Evolutionary conservation across 2,797 vertebrate species (phyloP), one percentile per base, ranked within the genome.

Genomic region (Astyanax mexicanus): DNA sequence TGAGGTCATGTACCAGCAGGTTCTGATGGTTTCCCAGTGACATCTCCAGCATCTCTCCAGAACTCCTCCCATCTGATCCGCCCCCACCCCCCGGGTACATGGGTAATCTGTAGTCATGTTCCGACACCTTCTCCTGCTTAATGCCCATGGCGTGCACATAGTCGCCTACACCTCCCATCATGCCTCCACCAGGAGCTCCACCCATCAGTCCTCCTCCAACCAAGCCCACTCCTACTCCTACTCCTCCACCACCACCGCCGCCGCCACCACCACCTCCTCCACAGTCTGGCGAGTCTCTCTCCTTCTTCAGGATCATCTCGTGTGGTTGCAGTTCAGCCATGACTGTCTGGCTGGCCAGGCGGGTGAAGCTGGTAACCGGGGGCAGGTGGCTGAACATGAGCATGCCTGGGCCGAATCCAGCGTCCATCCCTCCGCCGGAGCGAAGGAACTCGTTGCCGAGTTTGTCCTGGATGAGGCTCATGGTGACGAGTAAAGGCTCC

Each of bases 381-480:
- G 97, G 97, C 44, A 99, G 94, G 91, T 98, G 96, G 88, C 96
- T 99, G 93, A 98, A 98, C 96, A 98, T 97, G 75, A 97, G 95
- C 97, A 98, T 97, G 85, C 97, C 90, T 15, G 93, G 89, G 85
- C 96, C 93, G 29, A 95, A 98, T 74, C 91, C 86, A 83, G 96
- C 91, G 86, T 98, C 97, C 96, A 98, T 97, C 84, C 91, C 91
- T 67, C 94, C 93, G n/a, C 93, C 94, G 74, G 92, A 89, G 85
- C 94, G 95, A 86, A 96, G 93, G 92, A 95, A 96, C 86, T 96
- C 95, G 87, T 95, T 92, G 85, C 95, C 95, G 86, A 97, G 89
- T 92, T 97, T 96, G 90, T 95, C 93, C 89, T 94, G 94, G 85
- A 95, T 91, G 85, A 94, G 92, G 89, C 90, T 95, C 94, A 95